Percentiles rank a stretch among this genome's conserved stretches.
Conservation (phyloP, 2,797 vertebrate genomes). For the Enteromius anoplus region DNA sequence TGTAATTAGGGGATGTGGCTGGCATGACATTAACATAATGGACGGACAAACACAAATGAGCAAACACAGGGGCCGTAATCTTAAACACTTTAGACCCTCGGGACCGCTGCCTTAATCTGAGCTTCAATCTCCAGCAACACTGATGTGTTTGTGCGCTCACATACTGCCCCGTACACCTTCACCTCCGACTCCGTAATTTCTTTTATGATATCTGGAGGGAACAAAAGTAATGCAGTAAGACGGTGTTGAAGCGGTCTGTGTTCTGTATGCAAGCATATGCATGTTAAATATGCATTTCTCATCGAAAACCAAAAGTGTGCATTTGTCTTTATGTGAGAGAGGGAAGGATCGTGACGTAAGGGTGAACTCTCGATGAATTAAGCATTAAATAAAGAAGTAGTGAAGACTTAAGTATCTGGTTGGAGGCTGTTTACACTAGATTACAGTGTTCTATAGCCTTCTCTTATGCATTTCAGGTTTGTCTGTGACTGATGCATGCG, state of each 20-base stretch:
- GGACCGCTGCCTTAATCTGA: conserved; percentile 14
- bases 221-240: not conserved
- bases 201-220: not conserved
- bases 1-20: conserved; percentile 31
- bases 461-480: too few species aligned
- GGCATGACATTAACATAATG: conserved; percentile 54
- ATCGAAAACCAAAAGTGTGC: too few species aligned
- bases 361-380: too few species aligned
- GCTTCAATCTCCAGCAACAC: not conserved
- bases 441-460: not conserved
- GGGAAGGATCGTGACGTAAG: too few species aligned
- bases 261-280: not conserved
- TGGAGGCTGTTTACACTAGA: too few species aligned
- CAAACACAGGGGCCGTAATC: conserved; percentile 44
- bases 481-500: too few species aligned
- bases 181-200: not conserved
- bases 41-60: conserved; percentile 42
- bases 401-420: too few species aligned
- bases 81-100: conserved; percentile 27
- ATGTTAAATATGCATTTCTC: too few species aligned
- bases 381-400: too few species aligned
- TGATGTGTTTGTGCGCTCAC: not conserved
- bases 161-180: not conserved
- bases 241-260: not conserved
- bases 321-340: too few species aligned